Percentiles rank a stretch among this genome's conserved stretches.
Conservation (phyloP, 2,888 invertebrate genomes). For the Hypercompe scribonia region DNA sequence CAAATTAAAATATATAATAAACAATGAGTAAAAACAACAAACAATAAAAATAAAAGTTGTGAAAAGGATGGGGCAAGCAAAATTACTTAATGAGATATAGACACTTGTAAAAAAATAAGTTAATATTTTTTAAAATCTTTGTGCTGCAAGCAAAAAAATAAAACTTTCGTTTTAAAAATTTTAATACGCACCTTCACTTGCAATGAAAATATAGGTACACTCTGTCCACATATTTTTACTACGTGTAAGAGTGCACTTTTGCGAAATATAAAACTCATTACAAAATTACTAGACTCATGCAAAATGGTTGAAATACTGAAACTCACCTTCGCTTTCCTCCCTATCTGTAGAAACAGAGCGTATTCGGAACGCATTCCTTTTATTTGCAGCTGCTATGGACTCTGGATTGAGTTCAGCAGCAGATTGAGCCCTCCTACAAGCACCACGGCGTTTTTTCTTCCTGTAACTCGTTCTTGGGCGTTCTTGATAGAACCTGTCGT, state of each 20-base stretch:
- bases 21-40: conserved; percentile 27
- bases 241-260: background rate
- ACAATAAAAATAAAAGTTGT: conserved; percentile 28
- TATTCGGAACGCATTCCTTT: conserved; percentile 87
- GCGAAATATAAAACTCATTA: background rate
- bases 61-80: background rate
- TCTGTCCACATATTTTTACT: background rate
- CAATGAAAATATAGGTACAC: background rate
- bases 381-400: conserved; percentile 88
- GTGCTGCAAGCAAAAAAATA: background rate
- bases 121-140: background rate
- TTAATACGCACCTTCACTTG: too few relatives aligned
- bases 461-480: conserved; percentile 83
- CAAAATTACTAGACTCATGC: background rate
- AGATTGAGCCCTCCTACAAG: conserved; percentile 89
- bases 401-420: conserved; percentile 89
- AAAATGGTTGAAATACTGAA: background rate
- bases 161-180: background rate
- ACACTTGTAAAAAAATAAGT: too few relatives aligned
- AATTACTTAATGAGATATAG: background rate
- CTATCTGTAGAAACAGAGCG: conserved; percentile 89
- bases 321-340: conserved; percentile 85
- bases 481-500: conserved; percentile 93
- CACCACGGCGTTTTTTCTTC: conserved; percentile 85
- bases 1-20: conserved; percentile 15